A percentile compares a stretch with the other conserved stretches of the same genome.
Conservation (phyloP, 2,888 invertebrate species). For the Lypha dubia region DNA sequence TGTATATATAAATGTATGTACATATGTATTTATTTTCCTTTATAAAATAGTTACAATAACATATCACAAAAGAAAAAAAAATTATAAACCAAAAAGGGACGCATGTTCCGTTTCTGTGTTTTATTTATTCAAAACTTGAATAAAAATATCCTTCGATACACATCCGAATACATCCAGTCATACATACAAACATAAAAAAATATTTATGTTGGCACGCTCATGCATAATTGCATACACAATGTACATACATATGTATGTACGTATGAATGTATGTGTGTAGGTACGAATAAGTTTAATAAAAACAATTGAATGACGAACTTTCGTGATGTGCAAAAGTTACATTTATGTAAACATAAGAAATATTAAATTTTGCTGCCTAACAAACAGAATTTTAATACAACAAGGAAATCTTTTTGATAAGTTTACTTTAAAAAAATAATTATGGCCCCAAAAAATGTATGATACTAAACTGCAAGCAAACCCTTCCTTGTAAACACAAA, state of each 20-base stretch:
- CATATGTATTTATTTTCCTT: slow-evolving; percentile 33
- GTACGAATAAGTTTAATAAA: too few species aligned
- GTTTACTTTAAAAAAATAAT: too few species aligned
- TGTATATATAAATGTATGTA: neutral
- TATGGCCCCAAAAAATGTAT: too few species aligned
- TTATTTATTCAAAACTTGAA: slow-evolving; percentile 9
- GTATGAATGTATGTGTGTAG: neutral
- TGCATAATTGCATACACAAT: neutral
- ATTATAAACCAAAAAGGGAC: slow-evolving; percentile 55
- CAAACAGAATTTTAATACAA: too few species aligned
- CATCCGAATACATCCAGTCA: too few species aligned
- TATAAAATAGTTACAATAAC: slow-evolving; percentile 63
- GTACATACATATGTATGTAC: neutral
- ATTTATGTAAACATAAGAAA: too few species aligned
- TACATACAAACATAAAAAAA: neutral
- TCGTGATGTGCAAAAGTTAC: too few species aligned
- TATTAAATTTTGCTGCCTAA: too few species aligned
- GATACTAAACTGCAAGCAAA: too few species aligned
- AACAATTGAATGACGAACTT: too few species aligned
- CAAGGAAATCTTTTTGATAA: too few species aligned
- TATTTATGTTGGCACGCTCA: neutral
- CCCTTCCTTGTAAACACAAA: too few species aligned
- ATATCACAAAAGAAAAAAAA: slow-evolving; percentile 32
- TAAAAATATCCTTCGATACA: neutral
- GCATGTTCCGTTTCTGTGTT: slow-evolving; percentile 60